A percentile compares a stretch with the other conserved stretches of the same genome.
Evolutionary conservation across 2,797 vertebrate genomes (phyloP).

Genomic region (Toxotes lorentzi): DNA sequence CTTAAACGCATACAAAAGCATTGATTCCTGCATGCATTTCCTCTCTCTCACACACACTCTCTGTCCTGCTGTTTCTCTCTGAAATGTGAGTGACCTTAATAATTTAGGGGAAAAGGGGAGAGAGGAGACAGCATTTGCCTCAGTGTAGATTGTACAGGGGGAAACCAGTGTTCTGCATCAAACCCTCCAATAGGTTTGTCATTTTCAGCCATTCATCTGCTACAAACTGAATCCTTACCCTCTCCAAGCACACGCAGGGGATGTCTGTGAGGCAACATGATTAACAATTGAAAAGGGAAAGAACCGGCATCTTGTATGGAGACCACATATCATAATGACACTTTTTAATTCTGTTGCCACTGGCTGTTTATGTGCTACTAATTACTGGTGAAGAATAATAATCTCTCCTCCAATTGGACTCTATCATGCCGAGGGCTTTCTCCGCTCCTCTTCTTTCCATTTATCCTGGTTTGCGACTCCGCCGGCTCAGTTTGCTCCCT

Average conservation of each 20-base stretch:
- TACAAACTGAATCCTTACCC: conserved; percentile 41
- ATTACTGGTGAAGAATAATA: conserved; percentile 80
- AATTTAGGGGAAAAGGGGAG: conserved; percentile 59
- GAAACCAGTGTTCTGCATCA: conserved; percentile 49
- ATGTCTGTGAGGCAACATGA: conserved; percentile 55
- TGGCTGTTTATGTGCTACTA: conserved; percentile 81
- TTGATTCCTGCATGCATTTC: conserved; percentile 22
- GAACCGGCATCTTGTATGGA: conserved; percentile 51
- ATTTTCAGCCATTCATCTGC: conserved; percentile 46
- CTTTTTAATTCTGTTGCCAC: conserved; percentile 78
- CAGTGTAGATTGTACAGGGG: conserved; percentile 27
- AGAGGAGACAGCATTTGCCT: conserved; percentile 41
- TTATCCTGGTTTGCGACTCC: conserved; percentile 61
- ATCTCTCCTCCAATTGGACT: conserved; percentile 67
- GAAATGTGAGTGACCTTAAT: conserved; percentile 69
- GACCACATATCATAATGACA: conserved; percentile 76
- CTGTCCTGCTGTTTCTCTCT: conserved; percentile 29
- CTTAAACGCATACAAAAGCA: conserved; percentile 43
- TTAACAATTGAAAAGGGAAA: conserved; percentile 66
- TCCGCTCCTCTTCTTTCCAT: conserved; percentile 55
- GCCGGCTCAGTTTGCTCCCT: conserved; percentile 49
- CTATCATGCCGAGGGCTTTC: conserved; percentile 61
- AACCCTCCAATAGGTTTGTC: conserved; percentile 52
- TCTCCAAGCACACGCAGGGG: conserved; percentile 30
- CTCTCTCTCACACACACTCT: conserved; percentile 14